Percentiles rank a stretch among this genome's conserved stretches.
These are phyloP conservation scores for Tortricodes alternella DNA, from an alignment of 2,888 invertebrate species.

Conservation along the genomic window DNA sequence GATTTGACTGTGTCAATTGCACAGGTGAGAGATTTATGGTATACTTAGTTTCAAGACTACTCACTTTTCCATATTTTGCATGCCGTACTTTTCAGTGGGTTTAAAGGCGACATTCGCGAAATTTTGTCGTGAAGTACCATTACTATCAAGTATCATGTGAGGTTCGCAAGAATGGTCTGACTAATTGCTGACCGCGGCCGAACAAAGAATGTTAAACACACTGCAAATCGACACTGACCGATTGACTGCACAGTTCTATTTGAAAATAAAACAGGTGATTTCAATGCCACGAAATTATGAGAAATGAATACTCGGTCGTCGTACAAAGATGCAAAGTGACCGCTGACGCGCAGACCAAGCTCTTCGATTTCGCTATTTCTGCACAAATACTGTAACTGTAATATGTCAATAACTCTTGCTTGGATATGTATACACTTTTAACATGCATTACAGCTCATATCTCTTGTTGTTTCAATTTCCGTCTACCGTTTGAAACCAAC, in stretches of 20 bases:
- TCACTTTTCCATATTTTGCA: neutral
- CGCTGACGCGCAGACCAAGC: too few relatives aligned
- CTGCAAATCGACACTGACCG: neutral
- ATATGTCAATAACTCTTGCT: too few relatives aligned
- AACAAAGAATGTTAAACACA: constrained; percentile 21
- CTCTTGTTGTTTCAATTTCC: too few relatives aligned
- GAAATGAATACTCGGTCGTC: too few relatives aligned
- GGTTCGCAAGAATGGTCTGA: constrained; percentile 18
- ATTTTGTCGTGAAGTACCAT: too few relatives aligned
- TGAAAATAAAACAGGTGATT: constrained; percentile 21
- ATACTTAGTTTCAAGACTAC: constrained; percentile 36
- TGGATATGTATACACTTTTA: too few relatives aligned
- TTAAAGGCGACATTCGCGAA: constrained; percentile 5
- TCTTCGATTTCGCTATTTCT: too few relatives aligned
- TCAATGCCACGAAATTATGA: constrained; percentile 14
- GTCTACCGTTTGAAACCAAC: too few relatives aligned
- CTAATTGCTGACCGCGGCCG: constrained; percentile 17
- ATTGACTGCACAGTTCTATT: constrained; percentile 1
- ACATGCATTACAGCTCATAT: too few relatives aligned
- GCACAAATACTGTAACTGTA: too few relatives aligned
- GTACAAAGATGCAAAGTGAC: too few relatives aligned
- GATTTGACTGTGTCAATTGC: constrained; percentile 43
- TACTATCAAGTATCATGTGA: too few relatives aligned
- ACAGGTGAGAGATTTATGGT: constrained; percentile 40
- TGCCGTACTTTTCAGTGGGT: neutral